Evolutionary conservation across 2,113 vertebrate genomes (phyloP).

Genomic region (Ictalurus punctatus): DNA sequence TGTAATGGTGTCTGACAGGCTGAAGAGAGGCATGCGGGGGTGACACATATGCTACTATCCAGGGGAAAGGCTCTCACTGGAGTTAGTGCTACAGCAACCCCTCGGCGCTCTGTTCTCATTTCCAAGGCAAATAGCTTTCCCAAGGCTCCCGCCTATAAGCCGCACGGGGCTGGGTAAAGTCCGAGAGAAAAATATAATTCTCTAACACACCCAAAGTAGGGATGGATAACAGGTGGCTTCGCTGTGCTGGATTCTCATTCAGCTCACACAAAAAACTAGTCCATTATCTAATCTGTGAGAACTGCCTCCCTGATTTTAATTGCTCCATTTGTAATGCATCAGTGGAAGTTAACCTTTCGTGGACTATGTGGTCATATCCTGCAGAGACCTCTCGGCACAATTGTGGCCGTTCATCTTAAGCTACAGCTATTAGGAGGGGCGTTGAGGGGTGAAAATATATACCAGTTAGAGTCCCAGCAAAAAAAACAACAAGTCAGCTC

Average conservation of each 20-base stretch:
- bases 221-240: constrained; percentile 32
- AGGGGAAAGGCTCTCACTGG: constrained; percentile 51
- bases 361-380: constrained; percentile 39
- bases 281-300: constrained; percentile 47
- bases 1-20: constrained; percentile 75
- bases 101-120: constrained; percentile 31
- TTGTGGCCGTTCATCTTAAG: constrained; percentile 30
- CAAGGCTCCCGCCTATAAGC: constrained; percentile 1
- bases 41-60: constrained; percentile 69
- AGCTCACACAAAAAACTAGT: constrained; percentile 29
- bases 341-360: constrained; percentile 45
- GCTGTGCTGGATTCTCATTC: constrained; percentile 32
- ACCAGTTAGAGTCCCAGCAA: background rate
- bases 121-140: constrained; percentile 23
- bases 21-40: constrained; percentile 63
- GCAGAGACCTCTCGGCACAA: constrained; percentile 43
- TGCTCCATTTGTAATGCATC: constrained; percentile 61
- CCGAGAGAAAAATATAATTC: constrained; percentile 10
- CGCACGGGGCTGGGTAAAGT: constrained; percentile 10
- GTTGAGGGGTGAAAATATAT: constrained; percentile 17
- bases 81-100: constrained; percentile 52
- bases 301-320: constrained; percentile 59
- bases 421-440: constrained; percentile 43
- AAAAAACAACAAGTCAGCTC: background rate
- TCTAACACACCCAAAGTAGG: background rate